These are phyloP conservation scores for Noctilio leporinus DNA, from an alignment of 2,113 vertebrate species.

Conservation along the genomic window DNA sequence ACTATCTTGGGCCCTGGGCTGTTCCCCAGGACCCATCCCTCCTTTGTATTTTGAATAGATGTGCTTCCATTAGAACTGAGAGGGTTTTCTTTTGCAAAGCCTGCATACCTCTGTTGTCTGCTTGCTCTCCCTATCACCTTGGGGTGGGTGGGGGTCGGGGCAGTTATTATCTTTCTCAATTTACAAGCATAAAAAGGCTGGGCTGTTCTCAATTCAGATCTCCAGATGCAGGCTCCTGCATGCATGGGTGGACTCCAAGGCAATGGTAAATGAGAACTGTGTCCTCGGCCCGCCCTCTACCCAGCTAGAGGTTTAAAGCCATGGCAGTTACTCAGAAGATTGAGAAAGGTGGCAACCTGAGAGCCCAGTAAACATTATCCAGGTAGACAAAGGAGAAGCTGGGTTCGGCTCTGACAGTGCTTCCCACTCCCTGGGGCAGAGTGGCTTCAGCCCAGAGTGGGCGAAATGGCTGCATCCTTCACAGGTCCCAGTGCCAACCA, in stretches of 20 bases:
- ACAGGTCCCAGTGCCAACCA: not conserved
- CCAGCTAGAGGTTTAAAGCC: not conserved
- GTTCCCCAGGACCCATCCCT: no score
- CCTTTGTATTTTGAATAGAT: not conserved
- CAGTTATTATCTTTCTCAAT: not conserved
- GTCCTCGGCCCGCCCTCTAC: not conserved
- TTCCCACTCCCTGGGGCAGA: not conserved
- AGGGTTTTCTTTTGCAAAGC: not conserved
- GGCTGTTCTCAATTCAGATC: not conserved
- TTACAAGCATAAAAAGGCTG: not conserved
- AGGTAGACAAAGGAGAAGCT: not conserved
- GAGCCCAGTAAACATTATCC: not conserved
- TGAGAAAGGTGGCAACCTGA: not conserved
- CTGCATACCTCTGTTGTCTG: not conserved
- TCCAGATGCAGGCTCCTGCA: not conserved
- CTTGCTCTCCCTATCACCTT: not conserved
- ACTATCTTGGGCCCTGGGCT: not conserved
- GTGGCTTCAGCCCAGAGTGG: not conserved
- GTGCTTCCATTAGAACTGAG: not conserved
- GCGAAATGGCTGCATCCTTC: not conserved
- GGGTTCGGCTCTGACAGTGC: not conserved
- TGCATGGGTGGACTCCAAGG: no score
- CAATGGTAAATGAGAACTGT: not conserved
- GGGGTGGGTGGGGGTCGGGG: fast-evolving
- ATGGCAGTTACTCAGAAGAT: not conserved